These are phyloP conservation scores for Reticulitermes speratus DNA, from an alignment of 1,140 invertebrate genomes.

Conservation along the genomic window DNA sequence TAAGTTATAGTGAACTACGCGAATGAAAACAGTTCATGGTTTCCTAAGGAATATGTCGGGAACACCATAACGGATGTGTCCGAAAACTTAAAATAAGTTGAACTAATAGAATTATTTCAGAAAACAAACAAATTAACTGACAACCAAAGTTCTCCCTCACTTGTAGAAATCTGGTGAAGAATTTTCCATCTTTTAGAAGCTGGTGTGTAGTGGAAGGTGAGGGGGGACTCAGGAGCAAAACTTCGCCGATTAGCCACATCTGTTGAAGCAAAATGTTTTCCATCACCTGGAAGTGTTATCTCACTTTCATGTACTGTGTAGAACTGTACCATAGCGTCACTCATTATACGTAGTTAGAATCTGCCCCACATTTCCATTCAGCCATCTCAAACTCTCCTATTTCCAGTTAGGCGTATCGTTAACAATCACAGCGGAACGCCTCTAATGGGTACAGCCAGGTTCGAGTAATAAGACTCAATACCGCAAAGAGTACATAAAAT, in stretches of 20 bases:
- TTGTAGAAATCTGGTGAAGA: neutral
- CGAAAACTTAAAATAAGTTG: neutral
- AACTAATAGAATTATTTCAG: neutral
- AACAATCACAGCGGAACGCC: no score
- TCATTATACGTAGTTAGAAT: neutral
- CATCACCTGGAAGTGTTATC: neutral
- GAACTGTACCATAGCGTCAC: neutral
- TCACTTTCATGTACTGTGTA: neutral
- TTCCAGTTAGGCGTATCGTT: no score
- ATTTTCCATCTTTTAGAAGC: conserved; percentile 3
- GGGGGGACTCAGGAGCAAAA: neutral
- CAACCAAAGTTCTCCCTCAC: neutral
- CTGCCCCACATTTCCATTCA: neutral
- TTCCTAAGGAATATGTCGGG: neutral
- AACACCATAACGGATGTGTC: neutral
- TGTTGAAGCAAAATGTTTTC: neutral
- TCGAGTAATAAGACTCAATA: no score
- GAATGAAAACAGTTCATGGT: neutral
- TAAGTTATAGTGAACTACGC: neutral
- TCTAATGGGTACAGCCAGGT: no score
- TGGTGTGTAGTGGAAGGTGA: neutral
- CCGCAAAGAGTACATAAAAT: no score
- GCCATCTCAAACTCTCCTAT: no score
- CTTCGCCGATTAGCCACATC: conserved; percentile 13
- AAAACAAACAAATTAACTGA: conserved; percentile 2